Percentiles rank a stretch among this genome's conserved stretches.
phyloP scores from a whole-genome alignment of 2,888 invertebrate genomes.

The Elgonia sp. region DNA sequence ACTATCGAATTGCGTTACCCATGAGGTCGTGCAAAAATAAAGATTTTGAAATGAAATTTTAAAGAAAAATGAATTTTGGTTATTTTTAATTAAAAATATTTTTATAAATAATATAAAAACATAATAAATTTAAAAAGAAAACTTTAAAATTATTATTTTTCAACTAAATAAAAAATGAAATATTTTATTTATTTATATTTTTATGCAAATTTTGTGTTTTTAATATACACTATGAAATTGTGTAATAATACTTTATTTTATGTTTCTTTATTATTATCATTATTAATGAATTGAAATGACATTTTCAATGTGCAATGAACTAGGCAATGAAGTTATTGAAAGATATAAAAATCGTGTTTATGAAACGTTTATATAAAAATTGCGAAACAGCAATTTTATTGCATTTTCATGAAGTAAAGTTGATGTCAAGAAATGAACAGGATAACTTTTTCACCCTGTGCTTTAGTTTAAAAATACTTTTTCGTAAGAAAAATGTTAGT shows the following conservation, averaged over 20 bases:
- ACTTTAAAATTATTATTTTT: too few species aligned
- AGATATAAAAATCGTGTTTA: background rate
- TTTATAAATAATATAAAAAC: too few species aligned
- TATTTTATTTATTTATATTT: background rate
- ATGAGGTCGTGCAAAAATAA: too few species aligned
- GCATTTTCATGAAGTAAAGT: too few species aligned
- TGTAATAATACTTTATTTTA: background rate
- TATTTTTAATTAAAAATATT: too few species aligned
- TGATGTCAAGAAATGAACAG: too few species aligned
- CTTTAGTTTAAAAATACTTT: too few species aligned
- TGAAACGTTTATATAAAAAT: background rate
- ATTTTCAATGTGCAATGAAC: background rate
- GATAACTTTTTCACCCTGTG: too few species aligned
- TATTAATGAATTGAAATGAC: constrained; percentile 7
- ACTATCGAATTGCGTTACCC: background rate
- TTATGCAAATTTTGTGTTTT: background rate
- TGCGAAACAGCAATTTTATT: too few species aligned
- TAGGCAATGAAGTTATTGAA: background rate
- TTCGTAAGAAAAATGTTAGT: too few species aligned
- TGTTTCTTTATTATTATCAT: background rate
- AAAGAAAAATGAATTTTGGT: too few species aligned
- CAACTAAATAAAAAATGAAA: background rate
- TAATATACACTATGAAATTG: constrained; percentile 4
- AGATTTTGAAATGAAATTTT: too few species aligned
- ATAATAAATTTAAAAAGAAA: background rate